phyloP scores from a whole-genome alignment of 2,888 invertebrate genomes.

The Sisyra terminalis region DNA sequence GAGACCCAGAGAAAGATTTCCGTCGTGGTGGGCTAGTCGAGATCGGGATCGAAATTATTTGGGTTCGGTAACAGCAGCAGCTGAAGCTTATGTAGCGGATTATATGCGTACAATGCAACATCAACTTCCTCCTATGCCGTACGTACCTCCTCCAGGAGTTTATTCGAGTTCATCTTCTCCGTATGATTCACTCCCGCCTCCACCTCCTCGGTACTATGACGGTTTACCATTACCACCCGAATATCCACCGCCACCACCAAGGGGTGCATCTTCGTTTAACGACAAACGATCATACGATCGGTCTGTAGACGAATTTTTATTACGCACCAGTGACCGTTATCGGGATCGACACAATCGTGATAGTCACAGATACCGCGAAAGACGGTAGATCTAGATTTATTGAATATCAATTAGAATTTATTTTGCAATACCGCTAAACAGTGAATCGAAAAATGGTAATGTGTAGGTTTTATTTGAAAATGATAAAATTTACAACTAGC shows the following conservation, averaged over 20 bases:
- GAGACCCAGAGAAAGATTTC: slow-evolving; percentile 37
- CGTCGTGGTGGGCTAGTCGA: slow-evolving; percentile 40
- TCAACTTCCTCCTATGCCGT: slow-evolving; percentile 70
- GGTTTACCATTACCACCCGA: slow-evolving; percentile 56
- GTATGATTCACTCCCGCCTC: slow-evolving; percentile 44
- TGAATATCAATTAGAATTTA: too few species aligned
- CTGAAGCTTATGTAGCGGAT: slow-evolving; percentile 78
- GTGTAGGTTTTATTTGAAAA: too few species aligned
- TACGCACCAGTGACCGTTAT: slow-evolving; percentile 58
- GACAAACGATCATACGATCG: slow-evolving; percentile 75
- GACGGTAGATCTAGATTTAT: slow-evolving; percentile 19
- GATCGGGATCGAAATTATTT: slow-evolving; percentile 30
- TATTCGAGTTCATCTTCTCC: slow-evolving; percentile 34
- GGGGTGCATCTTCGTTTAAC: slow-evolving; percentile 37
- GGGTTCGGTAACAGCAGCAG: slow-evolving; percentile 45
- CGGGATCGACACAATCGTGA: slow-evolving; percentile 21
- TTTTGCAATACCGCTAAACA: too few species aligned
- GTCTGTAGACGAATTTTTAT: slow-evolving; percentile 75
- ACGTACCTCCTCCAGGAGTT: slow-evolving; percentile 49
- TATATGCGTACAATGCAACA: slow-evolving; percentile 82
- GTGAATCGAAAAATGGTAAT: too few species aligned
- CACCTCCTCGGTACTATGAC: slow-evolving; percentile 72
- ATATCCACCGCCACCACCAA: slow-evolving; percentile 40
- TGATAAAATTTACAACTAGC: too few species aligned
- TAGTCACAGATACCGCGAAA: slow-evolving; percentile 28